Evolutionary conservation across 1,140 invertebrate genomes (phyloP).

Genomic region (Drosophila teissieri): DNA sequence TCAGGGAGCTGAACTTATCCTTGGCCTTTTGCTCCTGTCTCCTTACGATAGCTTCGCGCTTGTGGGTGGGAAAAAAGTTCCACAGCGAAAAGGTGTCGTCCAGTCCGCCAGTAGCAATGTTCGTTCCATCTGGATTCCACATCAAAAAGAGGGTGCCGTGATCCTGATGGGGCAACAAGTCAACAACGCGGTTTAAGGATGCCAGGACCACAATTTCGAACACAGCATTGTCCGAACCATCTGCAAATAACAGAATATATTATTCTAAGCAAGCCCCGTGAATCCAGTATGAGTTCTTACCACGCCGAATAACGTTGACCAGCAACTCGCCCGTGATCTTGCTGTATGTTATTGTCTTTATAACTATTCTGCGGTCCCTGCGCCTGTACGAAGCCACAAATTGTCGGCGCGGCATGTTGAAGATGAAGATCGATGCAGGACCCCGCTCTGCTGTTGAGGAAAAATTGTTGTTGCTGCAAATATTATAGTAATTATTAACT

Average conservation of each 20-base stretch:
- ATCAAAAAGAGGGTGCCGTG: slow-evolving; percentile 71
- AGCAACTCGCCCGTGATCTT: slow-evolving; percentile 79
- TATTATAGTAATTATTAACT: too few relatives aligned
- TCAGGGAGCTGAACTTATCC: slow-evolving; percentile 23
- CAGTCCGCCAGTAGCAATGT: slow-evolving; percentile 67
- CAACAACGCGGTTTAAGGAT: slow-evolving; percentile 74
- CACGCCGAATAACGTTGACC: slow-evolving; percentile 62
- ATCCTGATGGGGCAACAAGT: slow-evolving; percentile 59
- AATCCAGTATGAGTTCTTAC: slow-evolving; percentile 19
- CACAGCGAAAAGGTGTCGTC: slow-evolving; percentile 78
- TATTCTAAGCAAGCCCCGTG: background rate
- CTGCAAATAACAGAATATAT: slow-evolving; percentile 13
- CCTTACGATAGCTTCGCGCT: slow-evolving; percentile 8
- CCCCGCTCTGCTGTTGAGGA: slow-evolving; percentile 50
- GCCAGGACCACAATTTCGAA: slow-evolving; percentile 73
- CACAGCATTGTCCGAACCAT: slow-evolving; percentile 30
- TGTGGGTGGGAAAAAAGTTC: slow-evolving; percentile 64
- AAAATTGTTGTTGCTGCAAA: background rate
- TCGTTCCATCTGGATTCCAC: slow-evolving; percentile 78
- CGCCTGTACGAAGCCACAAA: slow-evolving; percentile 74
- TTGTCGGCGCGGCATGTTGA: slow-evolving; percentile 63
- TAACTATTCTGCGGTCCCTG: slow-evolving; percentile 53
- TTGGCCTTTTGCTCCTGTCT: slow-evolving; percentile 2
- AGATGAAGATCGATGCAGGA: slow-evolving; percentile 67
- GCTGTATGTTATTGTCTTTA: slow-evolving; percentile 69